phyloP scores from a whole-genome alignment of 37 sponge, comb jelly and placozoan genomes.

The Dysidea cf. avara region DNA sequence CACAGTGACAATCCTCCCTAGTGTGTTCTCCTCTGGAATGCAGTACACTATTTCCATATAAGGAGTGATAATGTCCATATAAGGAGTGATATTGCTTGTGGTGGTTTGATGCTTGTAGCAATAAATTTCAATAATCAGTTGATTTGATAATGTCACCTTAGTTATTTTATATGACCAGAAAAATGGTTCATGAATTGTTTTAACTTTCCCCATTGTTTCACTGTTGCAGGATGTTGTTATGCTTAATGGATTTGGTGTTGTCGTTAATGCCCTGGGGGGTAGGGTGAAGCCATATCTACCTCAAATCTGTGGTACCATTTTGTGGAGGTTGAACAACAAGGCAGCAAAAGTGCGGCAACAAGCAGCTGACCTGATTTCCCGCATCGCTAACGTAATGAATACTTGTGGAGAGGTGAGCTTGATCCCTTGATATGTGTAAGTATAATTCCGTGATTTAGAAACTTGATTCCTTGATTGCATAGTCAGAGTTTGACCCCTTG shows the following conservation, averaged over 20 bases:
- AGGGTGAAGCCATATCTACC: slow-evolving; percentile 97
- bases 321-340: slow-evolving; percentile 97
- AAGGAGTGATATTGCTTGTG: no score
- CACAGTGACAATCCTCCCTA: neutral
- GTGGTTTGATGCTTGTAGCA: no score
- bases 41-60: neutral
- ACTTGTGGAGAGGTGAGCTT: slow-evolving; percentile 83
- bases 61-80: no score
- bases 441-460: no score
- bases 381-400: slow-evolving; percentile 93
- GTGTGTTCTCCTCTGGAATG: neutral
- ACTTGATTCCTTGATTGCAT: slow-evolving; percentile 4
- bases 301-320: slow-evolving; percentile 98
- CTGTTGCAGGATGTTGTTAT: slow-evolving; percentile 85
- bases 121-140: neutral
- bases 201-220: neutral
- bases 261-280: slow-evolving; percentile 91
- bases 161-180: no score
- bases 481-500: no score
- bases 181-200: no score
- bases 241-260: slow-evolving; percentile 96
- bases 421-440: neutral
- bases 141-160: neutral
- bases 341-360: slow-evolving; percentile 97
- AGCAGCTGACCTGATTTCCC: slow-evolving; percentile 95